Percentiles rank a stretch among this genome's conserved stretches.
Evolutionary conservation across 2,113 vertebrate genomes (phyloP).

Genomic region (Sorex araneus): DNA sequence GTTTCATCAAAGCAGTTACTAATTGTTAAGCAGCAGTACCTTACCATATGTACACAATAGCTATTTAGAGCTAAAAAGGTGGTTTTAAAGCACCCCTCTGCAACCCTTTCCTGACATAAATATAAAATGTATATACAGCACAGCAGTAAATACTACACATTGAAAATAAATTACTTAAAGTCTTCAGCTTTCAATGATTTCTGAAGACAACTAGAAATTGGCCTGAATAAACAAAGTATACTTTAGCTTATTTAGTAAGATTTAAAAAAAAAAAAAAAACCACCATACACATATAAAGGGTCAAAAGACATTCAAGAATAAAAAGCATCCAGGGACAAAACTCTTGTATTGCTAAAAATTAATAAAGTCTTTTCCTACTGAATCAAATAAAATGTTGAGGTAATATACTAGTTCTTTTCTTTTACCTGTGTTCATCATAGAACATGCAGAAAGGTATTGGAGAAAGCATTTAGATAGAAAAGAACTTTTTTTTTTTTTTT

Average conservation of each 20-base stretch:
- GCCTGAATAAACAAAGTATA: slow-evolving; percentile 86
- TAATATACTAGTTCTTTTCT: neutral
- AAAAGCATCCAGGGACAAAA: slow-evolving; percentile 59
- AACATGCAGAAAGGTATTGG: neutral
- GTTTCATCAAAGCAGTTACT: slow-evolving; percentile 97
- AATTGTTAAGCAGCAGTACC: slow-evolving; percentile 97
- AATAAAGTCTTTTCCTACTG: slow-evolving; percentile 43
- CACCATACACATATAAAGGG: slow-evolving; percentile 57
- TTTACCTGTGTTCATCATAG: neutral
- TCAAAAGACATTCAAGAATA: slow-evolving; percentile 69
- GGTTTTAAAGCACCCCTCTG: slow-evolving; percentile 92
- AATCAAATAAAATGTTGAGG: slow-evolving; percentile 24
- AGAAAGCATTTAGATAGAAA: slow-evolving; percentile 20
- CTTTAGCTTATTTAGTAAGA: slow-evolving; percentile 73
- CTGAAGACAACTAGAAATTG: slow-evolving; percentile 85
- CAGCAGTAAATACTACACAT: slow-evolving; percentile 90
- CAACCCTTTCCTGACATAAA: slow-evolving; percentile 91
- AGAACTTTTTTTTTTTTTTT: too few species aligned
- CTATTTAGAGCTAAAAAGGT: slow-evolving; percentile 92
- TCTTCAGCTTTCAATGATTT: slow-evolving; percentile 84
- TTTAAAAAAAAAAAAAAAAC: slow-evolving; percentile 39
- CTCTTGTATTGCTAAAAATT: slow-evolving; percentile 56
- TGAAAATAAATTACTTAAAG: slow-evolving; percentile 90
- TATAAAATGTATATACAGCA: slow-evolving; percentile 93
- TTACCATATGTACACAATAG: slow-evolving; percentile 95